A percentile compares a stretch with the other conserved stretches of the same genome.
Conservation (phyloP, 2,888 invertebrate species). For the Automeris io region DNA sequence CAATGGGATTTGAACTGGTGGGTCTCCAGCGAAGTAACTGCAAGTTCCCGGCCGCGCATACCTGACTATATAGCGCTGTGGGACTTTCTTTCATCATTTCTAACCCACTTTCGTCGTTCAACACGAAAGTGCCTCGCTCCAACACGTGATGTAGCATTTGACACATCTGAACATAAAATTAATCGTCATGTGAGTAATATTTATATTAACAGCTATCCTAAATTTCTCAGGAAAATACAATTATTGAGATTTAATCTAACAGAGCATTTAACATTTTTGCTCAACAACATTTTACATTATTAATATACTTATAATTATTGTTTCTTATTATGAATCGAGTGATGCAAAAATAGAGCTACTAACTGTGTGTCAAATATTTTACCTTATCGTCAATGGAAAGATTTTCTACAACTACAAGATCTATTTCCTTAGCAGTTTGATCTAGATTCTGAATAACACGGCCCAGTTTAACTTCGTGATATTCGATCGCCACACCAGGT, state of each 20-base stretch:
- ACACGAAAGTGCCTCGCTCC: conserved; percentile 17
- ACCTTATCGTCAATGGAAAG: conserved; percentile 19
- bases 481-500: conserved; percentile 15
- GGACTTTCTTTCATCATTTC: background rate
- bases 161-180: conserved; percentile 13
- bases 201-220: no score
- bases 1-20: conserved; percentile 1
- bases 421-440: conserved; percentile 10
- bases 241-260: no score
- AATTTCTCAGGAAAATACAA: no score
- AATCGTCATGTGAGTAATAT: no score
- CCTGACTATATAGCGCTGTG: conserved; percentile 15
- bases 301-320: no score
- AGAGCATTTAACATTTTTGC: no score
- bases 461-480: conserved; percentile 12
- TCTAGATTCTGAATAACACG: conserved; percentile 3
- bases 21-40: conserved; percentile 21
- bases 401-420: conserved; percentile 22
- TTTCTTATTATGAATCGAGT: no score
- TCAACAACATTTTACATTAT: no score
- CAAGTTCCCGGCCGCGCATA: conserved; percentile 13
- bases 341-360: conserved; percentile 15
- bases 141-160: conserved; percentile 14
- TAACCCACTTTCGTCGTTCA: conserved; percentile 11
- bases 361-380: conserved; percentile 14